Percentiles rank a stretch among this genome's conserved stretches.
Conservation (phyloP, 2,113 vertebrate species). For the Colius striatus region DNA sequence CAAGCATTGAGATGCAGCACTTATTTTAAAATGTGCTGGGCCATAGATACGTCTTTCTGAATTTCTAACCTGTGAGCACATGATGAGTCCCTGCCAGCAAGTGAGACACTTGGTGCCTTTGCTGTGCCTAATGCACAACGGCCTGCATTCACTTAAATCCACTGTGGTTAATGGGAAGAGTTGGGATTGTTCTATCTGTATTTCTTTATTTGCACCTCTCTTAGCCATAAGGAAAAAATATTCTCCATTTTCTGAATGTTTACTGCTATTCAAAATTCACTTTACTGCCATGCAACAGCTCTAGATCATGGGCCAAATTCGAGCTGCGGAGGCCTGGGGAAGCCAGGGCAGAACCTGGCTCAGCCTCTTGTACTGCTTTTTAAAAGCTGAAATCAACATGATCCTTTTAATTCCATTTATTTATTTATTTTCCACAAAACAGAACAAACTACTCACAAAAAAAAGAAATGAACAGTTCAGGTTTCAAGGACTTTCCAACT, state of each 20-base stretch:
- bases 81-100: neutral
- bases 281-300: neutral
- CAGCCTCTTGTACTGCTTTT: neutral
- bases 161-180: neutral
- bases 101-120: neutral
- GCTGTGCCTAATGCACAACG: neutral
- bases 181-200: neutral
- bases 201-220: neutral
- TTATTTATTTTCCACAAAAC: neutral
- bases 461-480: slow-evolving; percentile 59
- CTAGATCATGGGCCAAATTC: neutral
- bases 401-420: neutral
- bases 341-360: neutral
- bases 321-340: neutral
- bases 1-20: neutral
- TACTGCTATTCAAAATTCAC: neutral
- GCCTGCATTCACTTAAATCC: neutral
- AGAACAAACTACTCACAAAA: slow-evolving; percentile 55
- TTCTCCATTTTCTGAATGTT: neutral
- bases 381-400: neutral
- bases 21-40: slow-evolving; percentile 21
- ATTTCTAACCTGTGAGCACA: neutral
- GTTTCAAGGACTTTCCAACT: slow-evolving; percentile 50
- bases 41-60: neutral
- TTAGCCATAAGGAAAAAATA: neutral